Evolutionary conservation across 2,797 vertebrate species (phyloP), one percentile per base, ranked within the genome.

Genomic region (Enoplosus armatus): DNA sequence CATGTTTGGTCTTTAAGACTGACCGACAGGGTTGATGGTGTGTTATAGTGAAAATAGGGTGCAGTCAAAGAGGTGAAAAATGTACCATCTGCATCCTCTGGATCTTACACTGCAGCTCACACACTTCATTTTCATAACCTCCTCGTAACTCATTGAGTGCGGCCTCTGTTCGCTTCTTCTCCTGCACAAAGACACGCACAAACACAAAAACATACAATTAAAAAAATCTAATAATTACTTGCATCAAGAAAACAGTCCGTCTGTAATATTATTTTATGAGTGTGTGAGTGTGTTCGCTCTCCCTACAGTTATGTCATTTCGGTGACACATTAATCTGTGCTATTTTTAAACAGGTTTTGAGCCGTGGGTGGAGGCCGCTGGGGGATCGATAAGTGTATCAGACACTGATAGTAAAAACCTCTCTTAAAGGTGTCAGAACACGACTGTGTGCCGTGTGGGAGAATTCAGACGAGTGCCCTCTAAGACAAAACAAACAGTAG

Each of bases 41-140:
- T 65, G n/a, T 45, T 53, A 6, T 0, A 3, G 26, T 24, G 51
- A 72, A 51, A 55, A 1, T 8, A 12, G 8, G 69, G 22, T 15
- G n/a, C 35, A 48, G 29, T 15, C 48, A 82, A 35, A 47, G 3
- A 54, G 16, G 15, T 50, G 4, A 63, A 74, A 75, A 15, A 68
- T 20, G 74, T 84, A 98, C 98, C 95, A 96, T 96, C 93, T 95
- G 97, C 83, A 99, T 95, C 87, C 95, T 97, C 90, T 97, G 97
- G 89, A 99, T 96, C 64, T 97, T 97, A 90, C 96, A 96, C 61
- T 98, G 97, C 62, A 99, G 95, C 88, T 99, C 97, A 82, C 94
- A 97, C 83, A 98, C 94, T 94, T 99, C 97, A 20, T 92, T 89
- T 82, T 99, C 97, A 89, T 96, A 97, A 56, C 94, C 93, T 31